Evolutionary conservation across 2,113 vertebrate genomes (phyloP).

Genomic region (Sinocyclocheilus anophthalmus): DNA sequence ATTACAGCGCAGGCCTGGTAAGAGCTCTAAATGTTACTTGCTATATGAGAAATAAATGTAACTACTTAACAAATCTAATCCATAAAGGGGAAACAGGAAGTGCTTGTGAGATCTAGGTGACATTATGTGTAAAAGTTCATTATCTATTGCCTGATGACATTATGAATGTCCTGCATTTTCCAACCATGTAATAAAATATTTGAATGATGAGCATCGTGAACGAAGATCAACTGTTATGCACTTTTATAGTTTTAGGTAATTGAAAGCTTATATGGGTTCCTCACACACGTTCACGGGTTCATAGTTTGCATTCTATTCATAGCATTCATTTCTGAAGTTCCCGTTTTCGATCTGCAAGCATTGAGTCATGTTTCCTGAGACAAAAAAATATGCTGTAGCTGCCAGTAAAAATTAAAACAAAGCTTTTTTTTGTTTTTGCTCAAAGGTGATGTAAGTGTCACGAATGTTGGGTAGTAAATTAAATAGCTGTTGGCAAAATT

Average conservation of each 20-base stretch:
- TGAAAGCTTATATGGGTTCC: neutral
- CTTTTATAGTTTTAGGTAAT: neutral
- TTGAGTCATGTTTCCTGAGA: conserved; percentile 11
- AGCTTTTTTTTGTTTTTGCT: neutral
- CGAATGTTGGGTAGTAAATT: neutral
- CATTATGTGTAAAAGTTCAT: neutral
- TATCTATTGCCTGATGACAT: neutral
- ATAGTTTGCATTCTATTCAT: conserved; percentile 17
- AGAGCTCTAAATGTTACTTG: conserved; percentile 50
- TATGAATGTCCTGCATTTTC: neutral
- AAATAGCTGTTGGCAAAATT: neutral
- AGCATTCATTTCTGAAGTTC: neutral
- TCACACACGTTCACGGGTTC: neutral
- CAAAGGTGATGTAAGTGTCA: neutral
- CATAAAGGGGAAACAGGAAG: neutral
- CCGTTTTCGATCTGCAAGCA: neutral
- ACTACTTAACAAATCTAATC: neutral
- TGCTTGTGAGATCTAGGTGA: neutral
- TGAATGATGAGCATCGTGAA: neutral
- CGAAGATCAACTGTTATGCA: neutral
- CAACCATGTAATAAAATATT: neutral
- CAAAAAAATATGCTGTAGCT: neutral
- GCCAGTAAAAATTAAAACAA: neutral
- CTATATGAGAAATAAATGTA: too few relatives aligned
- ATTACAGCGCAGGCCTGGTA: conserved; percentile 83